A percentile compares a stretch with the other conserved stretches of the same genome.
Conservation (phyloP, 37 sponge, comb jelly and placozoan genomes). For the Oopsacas minuta region DNA sequence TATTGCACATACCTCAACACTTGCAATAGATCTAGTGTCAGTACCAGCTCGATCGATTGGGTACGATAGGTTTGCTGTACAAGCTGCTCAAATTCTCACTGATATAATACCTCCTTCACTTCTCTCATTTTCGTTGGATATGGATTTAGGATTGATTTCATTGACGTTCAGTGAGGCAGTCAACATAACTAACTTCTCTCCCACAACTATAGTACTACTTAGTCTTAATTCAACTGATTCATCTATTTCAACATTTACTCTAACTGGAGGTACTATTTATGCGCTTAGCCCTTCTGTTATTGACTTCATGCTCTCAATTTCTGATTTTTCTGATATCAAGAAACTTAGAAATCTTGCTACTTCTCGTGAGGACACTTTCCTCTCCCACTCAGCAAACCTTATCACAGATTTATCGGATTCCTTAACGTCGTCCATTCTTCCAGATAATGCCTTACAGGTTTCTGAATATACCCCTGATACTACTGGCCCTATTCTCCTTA, state of each 20-base stretch:
- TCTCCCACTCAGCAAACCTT: slow-evolving; percentile 27
- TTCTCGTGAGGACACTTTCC: slow-evolving; percentile 28
- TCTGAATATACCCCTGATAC: slow-evolving; percentile 30
- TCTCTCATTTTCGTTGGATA: slow-evolving; percentile 35
- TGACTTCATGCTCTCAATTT: slow-evolving; percentile 25
- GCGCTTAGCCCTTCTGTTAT: slow-evolving; percentile 33
- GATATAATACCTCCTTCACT: slow-evolving; percentile 50
- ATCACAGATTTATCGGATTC: slow-evolving; percentile 53
- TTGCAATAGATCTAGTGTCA: slow-evolving; percentile 7
- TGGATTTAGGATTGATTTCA: slow-evolving; percentile 39
- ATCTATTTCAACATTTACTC: slow-evolving; percentile 18
- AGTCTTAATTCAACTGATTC: slow-evolving; percentile 33
- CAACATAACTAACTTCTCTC: slow-evolving; percentile 28
- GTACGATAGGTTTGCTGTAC: slow-evolving; percentile 19
- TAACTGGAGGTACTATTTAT: slow-evolving; percentile 35
- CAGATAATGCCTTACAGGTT: slow-evolving; percentile 29
- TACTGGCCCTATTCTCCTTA: slow-evolving; percentile 35
- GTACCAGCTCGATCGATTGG: slow-evolving; percentile 9
- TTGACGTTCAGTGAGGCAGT: slow-evolving; percentile 69
- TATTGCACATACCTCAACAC: slow-evolving; percentile 28
- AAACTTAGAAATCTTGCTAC: slow-evolving; percentile 47
- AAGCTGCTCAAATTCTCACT: slow-evolving; percentile 30
- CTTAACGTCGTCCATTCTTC: slow-evolving; percentile 26
- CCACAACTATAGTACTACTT: slow-evolving; percentile 39
- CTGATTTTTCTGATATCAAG: slow-evolving; percentile 44